Conservation (phyloP, 2,797 vertebrate species). For the Picus viridis region DNA sequence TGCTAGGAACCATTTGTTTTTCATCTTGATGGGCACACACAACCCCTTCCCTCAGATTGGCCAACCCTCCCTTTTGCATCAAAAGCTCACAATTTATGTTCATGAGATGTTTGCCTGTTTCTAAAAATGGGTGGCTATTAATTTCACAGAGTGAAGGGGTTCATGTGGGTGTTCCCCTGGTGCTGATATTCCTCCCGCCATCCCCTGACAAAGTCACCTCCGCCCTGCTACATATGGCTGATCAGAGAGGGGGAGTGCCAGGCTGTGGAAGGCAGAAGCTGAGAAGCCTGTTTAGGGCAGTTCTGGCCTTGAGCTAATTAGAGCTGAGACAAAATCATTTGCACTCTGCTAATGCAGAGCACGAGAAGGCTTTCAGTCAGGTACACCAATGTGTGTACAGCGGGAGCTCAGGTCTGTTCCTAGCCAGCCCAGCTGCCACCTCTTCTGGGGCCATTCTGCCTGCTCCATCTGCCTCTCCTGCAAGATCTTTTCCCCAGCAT, state of each 20-base stretch:
- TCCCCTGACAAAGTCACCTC: neutral
- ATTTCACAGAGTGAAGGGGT: neutral
- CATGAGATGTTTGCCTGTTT: neutral
- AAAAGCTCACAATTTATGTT: neutral
- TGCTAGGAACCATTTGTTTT: neutral
- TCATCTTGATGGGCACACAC: accelerated
- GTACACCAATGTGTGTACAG: accelerated
- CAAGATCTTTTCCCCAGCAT: neutral
- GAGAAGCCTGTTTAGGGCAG: neutral
- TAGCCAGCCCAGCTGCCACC: accelerated
- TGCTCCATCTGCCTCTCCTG: accelerated
- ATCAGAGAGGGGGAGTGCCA: neutral
- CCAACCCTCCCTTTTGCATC: neutral
- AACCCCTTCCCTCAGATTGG: neutral
- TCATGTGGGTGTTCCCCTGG: neutral
- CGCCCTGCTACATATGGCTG: neutral
- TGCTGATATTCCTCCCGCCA: accelerated
- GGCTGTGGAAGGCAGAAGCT: neutral
- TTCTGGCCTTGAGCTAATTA: neutral
- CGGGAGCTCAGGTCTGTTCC: neutral
- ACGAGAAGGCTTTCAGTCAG: neutral
- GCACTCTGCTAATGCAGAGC: accelerated
- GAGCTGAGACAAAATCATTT: neutral
- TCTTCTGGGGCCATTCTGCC: neutral
- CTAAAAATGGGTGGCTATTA: neutral